These are phyloP conservation scores for Hydrochoerus hydrochaeris DNA, from an alignment of 2,113 vertebrate genomes.

Conservation along the genomic window DNA sequence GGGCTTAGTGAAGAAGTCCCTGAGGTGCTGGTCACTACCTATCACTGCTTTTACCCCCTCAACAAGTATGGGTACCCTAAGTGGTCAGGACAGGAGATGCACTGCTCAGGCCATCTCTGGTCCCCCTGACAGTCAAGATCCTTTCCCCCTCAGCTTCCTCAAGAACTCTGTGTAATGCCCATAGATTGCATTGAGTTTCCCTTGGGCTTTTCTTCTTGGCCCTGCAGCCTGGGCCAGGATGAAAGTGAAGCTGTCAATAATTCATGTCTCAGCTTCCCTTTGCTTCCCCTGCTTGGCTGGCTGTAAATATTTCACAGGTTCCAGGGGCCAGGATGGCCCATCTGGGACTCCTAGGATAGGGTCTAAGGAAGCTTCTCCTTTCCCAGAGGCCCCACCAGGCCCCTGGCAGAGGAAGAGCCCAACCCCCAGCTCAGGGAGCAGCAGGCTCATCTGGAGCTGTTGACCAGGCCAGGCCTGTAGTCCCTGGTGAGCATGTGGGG, in stretches of 20 bases:
- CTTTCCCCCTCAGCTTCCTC: conserved; percentile 34
- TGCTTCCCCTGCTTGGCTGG: conserved; percentile 73
- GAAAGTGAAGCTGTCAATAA: conserved; percentile 86
- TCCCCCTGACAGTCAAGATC: not conserved
- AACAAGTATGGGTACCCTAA: not conserved
- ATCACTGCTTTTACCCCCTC: not conserved
- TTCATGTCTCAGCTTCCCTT: conserved; percentile 82
- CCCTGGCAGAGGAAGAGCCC: not conserved
- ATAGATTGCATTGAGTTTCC: conserved; percentile 66
- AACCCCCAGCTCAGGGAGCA: rapidly evolving
- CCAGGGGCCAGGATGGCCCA: conserved; percentile 62
- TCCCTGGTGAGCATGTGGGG: not conserved
- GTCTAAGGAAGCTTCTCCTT: not conserved
- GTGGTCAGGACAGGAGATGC: not conserved
- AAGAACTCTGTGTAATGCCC: conserved; percentile 56
- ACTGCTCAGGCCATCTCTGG: not conserved
- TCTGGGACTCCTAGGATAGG: conserved; percentile 15
- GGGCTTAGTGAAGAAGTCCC: not conserved
- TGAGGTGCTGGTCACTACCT: not conserved
- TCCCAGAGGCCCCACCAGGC: not conserved
- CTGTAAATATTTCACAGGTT: conserved; percentile 85
- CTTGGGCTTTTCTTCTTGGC: conserved; percentile 1
- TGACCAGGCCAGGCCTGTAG: not conserved
- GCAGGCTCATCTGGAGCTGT: not conserved
- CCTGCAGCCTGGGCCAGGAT: conserved; percentile 76